These are phyloP conservation scores for Sisyra terminalis DNA, from an alignment of 2,888 invertebrate genomes.

Conservation along the genomic window DNA sequence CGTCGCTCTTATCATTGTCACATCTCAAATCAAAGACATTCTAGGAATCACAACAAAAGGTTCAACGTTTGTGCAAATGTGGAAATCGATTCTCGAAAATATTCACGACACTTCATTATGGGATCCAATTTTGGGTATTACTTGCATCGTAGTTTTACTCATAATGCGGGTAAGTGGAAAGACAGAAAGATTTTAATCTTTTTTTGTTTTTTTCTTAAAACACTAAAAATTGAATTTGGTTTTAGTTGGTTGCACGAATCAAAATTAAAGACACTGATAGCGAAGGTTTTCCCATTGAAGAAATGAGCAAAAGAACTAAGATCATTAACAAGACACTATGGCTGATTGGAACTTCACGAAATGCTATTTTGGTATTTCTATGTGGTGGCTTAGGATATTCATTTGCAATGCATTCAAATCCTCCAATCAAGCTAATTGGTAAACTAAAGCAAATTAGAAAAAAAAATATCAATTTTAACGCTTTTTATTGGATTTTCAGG, in stretches of 20 bases:
- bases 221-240: slow-evolving; percentile 12
- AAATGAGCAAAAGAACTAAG: slow-evolving; percentile 36
- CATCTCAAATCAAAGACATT: slow-evolving; percentile 75
- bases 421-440: slow-evolving; percentile 58
- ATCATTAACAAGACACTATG: slow-evolving; percentile 50
- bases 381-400: slow-evolving; percentile 54
- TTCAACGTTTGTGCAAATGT: slow-evolving; percentile 60
- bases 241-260: slow-evolving; percentile 45
- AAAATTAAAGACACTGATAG: slow-evolving; percentile 32
- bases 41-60: slow-evolving; percentile 57
- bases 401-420: slow-evolving; percentile 30
- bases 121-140: slow-evolving; percentile 59
- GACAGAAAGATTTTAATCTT: too few species aligned
- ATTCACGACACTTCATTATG: slow-evolving; percentile 46
- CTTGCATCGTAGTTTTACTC: slow-evolving; percentile 58
- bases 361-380: slow-evolving; percentile 66
- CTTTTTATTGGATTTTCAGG: slow-evolving; percentile 27
- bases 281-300: slow-evolving; percentile 15
- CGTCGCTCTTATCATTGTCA: slow-evolving; percentile 73
- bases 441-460: slow-evolving; percentile 14
- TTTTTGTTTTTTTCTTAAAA: background rate
- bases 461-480: background rate
- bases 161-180: slow-evolving; percentile 55
- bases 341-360: slow-evolving; percentile 65
- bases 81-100: slow-evolving; percentile 52